Evolutionary conservation across 2,888 invertebrate genomes (phyloP), one percentile per base, ranked within the genome.

Genomic region (Diplazon laetatorius): DNA sequence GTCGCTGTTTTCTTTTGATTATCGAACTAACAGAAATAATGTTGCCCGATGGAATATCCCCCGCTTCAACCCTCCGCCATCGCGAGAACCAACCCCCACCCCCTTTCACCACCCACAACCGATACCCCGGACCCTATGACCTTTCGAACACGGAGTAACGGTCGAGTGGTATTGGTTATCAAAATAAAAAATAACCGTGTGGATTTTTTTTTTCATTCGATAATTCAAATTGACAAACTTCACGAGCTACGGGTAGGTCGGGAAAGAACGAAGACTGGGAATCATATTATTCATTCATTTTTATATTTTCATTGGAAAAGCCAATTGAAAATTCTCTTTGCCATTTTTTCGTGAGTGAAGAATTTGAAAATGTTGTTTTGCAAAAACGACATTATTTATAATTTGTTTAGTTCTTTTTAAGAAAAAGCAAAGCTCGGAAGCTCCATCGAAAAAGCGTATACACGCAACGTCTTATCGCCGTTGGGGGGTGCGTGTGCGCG

Each of bases 111-210:
- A 52, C 25, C 16, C 66, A 22, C 52, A 42, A 20, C 42, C 39
- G 66, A 66, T 55, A 18, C 25, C 52, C 25, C 52, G 35, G 42
- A 66, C 42, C 66, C 52, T 39, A 16, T 30, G 55, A 66, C 66
- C 66, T 66, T 66, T 66, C 39, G 22, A 50, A 20, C 5, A 22
- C 37, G 22, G n/a, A 25, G 16, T 22, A 12, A 25, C 6, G 52
- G 16, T 16, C 20, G 10, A n/a, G n/a, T n/a, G n/a, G n/a, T n/a
- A n/a, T n/a, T n/a, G n/a, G n/a, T n/a, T n/a, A n/a, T n/a, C n/a
- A n/a, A n/a, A n/a, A n/a, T n/a, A n/a, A n/a, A n/a, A n/a, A n/a
- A n/a, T n/a, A n/a, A n/a, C n/a, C n/a, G n/a, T n/a, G n/a, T n/a
- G n/a, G n/a, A n/a, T n/a, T n/a, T n/a, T n/a, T n/a, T n/a, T n/a